Base-by-base conservation (phyloP, 1,140 invertebrate genomes). In the Ceratosolen fusciceps region DNA sequence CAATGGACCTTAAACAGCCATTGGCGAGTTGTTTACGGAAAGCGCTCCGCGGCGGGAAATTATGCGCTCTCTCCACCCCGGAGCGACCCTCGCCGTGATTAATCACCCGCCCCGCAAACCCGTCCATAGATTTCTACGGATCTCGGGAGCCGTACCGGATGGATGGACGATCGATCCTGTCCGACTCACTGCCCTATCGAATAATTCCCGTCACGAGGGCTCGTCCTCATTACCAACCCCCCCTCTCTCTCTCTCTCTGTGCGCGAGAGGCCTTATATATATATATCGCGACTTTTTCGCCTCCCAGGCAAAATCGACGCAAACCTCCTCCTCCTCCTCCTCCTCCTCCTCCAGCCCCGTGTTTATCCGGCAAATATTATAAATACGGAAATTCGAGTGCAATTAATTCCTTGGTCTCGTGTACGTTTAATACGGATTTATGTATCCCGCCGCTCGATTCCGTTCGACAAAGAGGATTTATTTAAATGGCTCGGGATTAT, bases 61-160 rank as follows among this genome's bases (percentile, higher is more conserved):
- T 52, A 19, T 4, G 14, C 49, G 12, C 49, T 5, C 5, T 16
- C 24, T 19, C 14, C 0, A 16, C 26, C 26, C 16, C 24, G n/a
- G 67, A 29, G 10, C 2, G 2, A n/a, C 31, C 43, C 56, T 24
- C 8, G 52, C 39, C 39, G 39, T 5, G 39, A 12, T 43, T 12
- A n/a, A n/a, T n/a, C n/a, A n/a, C 10, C 49, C 5, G 14, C 14
- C 49, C 10, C 19, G 5, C 49, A 52, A 52, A 52, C 21, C 19
- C 10, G 19, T 16, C 5, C n/a, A n/a, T n/a, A n/a, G n/a, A n/a
- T n/a, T n/a, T 77, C 75, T 77, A 68, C 56, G 29, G 75, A 70
- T 56, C 74, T 21, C 67, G 73, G 43, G 52, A 62, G 65, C 58
- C 71, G 77, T 54, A 75, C 58, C 76, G 72, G 71, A 72, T 62